Evolutionary conservation across 92 coral and sea anemone genomes (phyloP).

Genomic region (Umimayanthus chanpuru): DNA sequence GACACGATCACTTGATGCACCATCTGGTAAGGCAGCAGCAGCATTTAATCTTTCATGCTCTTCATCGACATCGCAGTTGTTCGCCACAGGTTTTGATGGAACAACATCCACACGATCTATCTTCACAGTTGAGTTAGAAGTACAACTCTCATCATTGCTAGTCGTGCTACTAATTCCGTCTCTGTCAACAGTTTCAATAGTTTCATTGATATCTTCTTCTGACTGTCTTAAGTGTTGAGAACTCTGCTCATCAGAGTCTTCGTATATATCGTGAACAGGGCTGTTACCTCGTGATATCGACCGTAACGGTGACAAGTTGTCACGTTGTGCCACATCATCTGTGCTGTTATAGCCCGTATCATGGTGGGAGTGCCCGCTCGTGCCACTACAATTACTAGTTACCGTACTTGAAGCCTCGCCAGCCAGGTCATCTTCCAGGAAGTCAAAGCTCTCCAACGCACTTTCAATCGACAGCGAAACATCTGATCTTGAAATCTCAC

Average conservation of each 20-base stretch:
- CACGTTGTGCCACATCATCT: constrained; percentile 63
- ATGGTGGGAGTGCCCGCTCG: constrained; percentile 73
- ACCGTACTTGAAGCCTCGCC: constrained; percentile 83
- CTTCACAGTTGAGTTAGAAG: neutral
- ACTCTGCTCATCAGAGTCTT: constrained; percentile 61
- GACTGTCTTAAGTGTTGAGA: constrained; percentile 23
- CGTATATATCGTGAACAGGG: constrained; percentile 24
- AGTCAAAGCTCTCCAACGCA: constrained; percentile 96
- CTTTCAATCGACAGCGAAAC: constrained; percentile 93
- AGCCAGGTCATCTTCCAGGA: constrained; percentile 77
- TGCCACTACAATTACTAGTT: constrained; percentile 74
- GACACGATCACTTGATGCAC: neutral
- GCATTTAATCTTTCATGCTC: neutral
- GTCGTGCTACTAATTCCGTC: neutral
- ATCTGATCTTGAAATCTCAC: constrained; percentile 77
- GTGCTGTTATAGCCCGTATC: constrained; percentile 97
- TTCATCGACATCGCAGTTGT: neutral
- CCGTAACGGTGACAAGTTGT: neutral
- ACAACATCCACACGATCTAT: neutral
- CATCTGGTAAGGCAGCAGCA: neutral
- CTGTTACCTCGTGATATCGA: neutral
- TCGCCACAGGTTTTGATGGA: neutral
- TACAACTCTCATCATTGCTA: constrained; percentile 1
- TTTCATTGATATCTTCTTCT: constrained; percentile 3
- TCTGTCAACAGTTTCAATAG: neutral